Percentiles rank a stretch among this genome's conserved stretches.
Conservation (phyloP, 1,140 invertebrate genomes). For the Zaprionus ornatus region DNA sequence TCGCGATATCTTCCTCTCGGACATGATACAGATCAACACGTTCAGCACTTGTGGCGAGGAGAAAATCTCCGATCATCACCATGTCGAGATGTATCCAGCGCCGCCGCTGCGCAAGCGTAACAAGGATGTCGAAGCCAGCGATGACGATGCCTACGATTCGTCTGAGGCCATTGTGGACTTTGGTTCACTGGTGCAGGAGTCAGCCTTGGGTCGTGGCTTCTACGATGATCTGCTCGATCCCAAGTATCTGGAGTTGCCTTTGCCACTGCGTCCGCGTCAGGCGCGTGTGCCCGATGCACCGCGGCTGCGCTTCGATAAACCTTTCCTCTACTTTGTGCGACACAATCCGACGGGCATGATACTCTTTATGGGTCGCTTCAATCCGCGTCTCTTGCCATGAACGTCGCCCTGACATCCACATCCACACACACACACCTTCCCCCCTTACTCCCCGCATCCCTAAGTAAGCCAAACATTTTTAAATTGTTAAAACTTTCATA, state of each 20-base stretch:
- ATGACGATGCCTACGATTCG: conserved; percentile 62
- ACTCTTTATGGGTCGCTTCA: conserved; percentile 93
- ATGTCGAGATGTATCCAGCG: conserved; percentile 91
- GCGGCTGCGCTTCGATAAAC: conserved; percentile 91
- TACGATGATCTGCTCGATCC: conserved; percentile 87
- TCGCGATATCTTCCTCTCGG: conserved; percentile 90
- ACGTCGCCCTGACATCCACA: neutral
- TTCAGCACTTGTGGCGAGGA: conserved; percentile 92
- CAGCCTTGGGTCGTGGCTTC: conserved; percentile 85
- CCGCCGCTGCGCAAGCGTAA: conserved; percentile 85
- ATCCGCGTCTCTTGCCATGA: conserved; percentile 89
- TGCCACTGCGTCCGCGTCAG: conserved; percentile 88
- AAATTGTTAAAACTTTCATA: conserved; percentile 32
- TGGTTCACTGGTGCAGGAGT: conserved; percentile 84
- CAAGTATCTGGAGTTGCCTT: conserved; percentile 86
- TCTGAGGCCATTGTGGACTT: conserved; percentile 71
- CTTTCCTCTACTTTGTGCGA: conserved; percentile 93
- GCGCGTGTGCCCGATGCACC: conserved; percentile 88
- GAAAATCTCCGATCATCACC: conserved; percentile 88
- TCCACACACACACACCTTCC: neutral
- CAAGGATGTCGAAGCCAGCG: conserved; percentile 70
- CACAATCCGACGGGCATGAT: conserved; percentile 95
- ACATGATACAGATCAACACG: conserved; percentile 91
- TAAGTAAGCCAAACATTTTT: conserved; percentile 46
- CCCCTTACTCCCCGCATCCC: neutral